Evolutionary conservation across 1,140 invertebrate genomes (phyloP), one percentile per base, ranked within the genome.

Genomic region (Anastatus disparis): DNA sequence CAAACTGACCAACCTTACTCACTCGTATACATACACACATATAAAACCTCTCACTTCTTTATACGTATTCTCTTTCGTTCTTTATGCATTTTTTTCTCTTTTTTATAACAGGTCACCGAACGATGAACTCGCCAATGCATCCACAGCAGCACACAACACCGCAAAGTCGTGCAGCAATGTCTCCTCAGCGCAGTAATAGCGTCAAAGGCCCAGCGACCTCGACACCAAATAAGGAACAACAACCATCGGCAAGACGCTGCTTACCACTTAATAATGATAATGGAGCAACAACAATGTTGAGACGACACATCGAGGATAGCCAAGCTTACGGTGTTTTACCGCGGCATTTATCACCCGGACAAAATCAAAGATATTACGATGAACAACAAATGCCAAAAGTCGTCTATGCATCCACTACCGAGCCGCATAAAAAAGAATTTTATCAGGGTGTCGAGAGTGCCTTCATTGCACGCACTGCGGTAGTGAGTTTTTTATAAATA

Each of bases 391-490:
- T n/a, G n/a, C n/a, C n/a, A n/a, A n/a, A n/a, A 40, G 59, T 58
- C 78, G 24, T 75, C 75, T 64, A 66, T 59, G n/a, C n/a, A n/a
- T n/a, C n/a, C n/a, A n/a, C n/a, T n/a, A 7, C 44, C 55, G 10
- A 71, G 77, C 52, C 81, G 76, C 46, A 81, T 77, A 63, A 76
- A 78, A 59, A 78, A 8, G 20, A 38, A 20, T 71, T 71, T 3
- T 84, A 84, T 44, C 77, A 82, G 22, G 81, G 76, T 55, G 82
- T 84, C 2, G 85, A 85, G 56, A 84, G 80, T 59, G 84, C 85
- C 2, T 86, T 85, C 58, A 83, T 85, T 20, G 84, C 85, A 0
- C 81, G 84, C 73, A 86, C 85, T 20, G 85, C 85, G 10, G 85
- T 86, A 24, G 85, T 86, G 66, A 84, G 84, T 81, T 22, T 55